phyloP scores from a whole-genome alignment of 2,888 invertebrate genomes.

The Caenorhabditis drosophilae region DNA sequence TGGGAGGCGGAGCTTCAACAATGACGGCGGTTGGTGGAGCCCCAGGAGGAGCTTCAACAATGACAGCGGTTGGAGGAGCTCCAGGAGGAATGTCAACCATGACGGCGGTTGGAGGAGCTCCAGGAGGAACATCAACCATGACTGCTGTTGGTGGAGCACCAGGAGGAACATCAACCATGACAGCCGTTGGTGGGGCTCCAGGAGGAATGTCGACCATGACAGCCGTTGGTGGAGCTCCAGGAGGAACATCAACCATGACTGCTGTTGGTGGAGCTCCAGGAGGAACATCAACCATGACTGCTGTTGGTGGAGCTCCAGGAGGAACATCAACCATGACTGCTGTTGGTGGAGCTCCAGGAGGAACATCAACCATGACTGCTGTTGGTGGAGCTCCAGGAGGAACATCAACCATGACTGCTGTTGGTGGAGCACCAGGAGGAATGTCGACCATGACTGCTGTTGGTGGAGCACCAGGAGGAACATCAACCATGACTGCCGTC shows the following conservation, averaged over 20 bases:
- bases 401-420: constrained; percentile 13
- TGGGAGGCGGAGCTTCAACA: constrained; percentile 10
- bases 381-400: constrained; percentile 9
- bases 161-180: constrained; percentile 9
- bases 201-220: constrained; percentile 10
- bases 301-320: constrained; percentile 39
- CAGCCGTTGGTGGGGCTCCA: constrained; percentile 7
- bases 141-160: constrained; percentile 14
- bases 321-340: constrained; percentile 56
- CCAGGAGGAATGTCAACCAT: constrained; percentile 5
- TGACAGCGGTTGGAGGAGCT: constrained; percentile 13
- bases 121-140: constrained; percentile 7
- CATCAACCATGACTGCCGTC: constrained; percentile 51
- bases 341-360: constrained; percentile 38
- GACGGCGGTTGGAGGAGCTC: constrained; percentile 6
- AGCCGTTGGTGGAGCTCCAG: constrained; percentile 17
- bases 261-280: constrained; percentile 32
- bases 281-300: constrained; percentile 48
- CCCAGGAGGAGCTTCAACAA: constrained; percentile 2
- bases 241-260: constrained; percentile 19
- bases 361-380: constrained; percentile 15
- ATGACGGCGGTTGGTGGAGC: constrained; percentile 7
- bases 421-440: constrained; percentile 9
- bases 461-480: constrained; percentile 26
- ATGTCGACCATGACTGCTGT: constrained; percentile 14